Base-by-base conservation (phyloP, 2,888 invertebrate species). In the Xiphydria camelus region DNA sequence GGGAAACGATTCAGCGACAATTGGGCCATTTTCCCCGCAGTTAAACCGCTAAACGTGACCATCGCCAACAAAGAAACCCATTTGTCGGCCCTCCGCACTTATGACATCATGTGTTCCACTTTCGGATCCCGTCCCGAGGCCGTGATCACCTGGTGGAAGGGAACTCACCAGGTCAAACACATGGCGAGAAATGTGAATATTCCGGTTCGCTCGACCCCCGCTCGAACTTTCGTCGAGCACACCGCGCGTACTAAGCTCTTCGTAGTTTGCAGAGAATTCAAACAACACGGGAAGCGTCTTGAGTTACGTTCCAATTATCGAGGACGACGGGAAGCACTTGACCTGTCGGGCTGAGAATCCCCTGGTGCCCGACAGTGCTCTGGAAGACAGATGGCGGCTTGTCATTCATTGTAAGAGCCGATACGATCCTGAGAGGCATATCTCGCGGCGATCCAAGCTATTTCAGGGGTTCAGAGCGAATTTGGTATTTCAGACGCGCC, bases 121-220 rank as follows among this genome's bases (percentile, higher is more conserved):
- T 85, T 87, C 0, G 94, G 93, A 39, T 92, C 93, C 4, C 81
- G 89, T 53, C 93, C 93, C 5, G 87, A 90, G 57, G 91, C 93
- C 2, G 82, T 86, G 46, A 88, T 93, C 68, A 88, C 90, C 26
- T 94, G 94, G 94, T 93, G 90, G 90, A 91, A 91, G 74, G 89
- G 88, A 55, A 87, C 84, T 65, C 82, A 89, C 62, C 90, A 88
- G 75, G 82, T 91, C 53, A 89, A 89, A 76, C 84, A 86, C 71
- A 83, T 88, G 78, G 88, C 89, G 41, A 89, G 89, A 80, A 90
- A 88, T 77, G 91, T 91, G 78, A 88, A 88, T 83, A 53, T 41
- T 38, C n/a, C n/a, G n/a, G n/a, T n/a, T n/a, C n/a, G n/a, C n/a
- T n/a, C n/a, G n/a, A n/a, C n/a, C n/a, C n/a, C n/a, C n/a, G 3